Conservation (phyloP, 2,797 vertebrate species). For the Bovichtus variegatus region DNA sequence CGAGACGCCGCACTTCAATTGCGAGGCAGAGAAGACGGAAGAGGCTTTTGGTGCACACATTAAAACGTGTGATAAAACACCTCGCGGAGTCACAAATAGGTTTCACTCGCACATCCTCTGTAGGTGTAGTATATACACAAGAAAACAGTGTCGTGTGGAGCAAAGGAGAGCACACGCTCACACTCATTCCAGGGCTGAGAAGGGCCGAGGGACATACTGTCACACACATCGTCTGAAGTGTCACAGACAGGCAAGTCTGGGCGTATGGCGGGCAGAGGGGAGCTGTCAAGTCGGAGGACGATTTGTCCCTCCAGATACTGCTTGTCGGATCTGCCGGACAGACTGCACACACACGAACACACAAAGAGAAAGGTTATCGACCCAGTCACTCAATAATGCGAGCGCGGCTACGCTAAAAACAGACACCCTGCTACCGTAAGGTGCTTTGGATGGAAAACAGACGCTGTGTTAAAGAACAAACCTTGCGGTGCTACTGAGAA, state of each 20-base stretch:
- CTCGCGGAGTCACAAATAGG: constrained; percentile 39
- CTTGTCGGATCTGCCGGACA: constrained; percentile 53
- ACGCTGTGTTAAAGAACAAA: neutral
- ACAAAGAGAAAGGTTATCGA: constrained; percentile 48
- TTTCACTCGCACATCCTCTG: constrained; percentile 12
- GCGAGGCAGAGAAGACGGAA: constrained; percentile 22
- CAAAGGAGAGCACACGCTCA: constrained; percentile 13
- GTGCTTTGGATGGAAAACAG: constrained; percentile 13
- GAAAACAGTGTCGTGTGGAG: constrained; percentile 5
- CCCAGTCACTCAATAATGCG: constrained; percentile 40
- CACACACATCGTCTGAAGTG: constrained; percentile 69
- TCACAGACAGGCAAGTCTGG: constrained; percentile 67
- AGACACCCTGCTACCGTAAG: constrained; percentile 1
- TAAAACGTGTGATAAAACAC: constrained; percentile 51
- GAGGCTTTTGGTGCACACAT: constrained; percentile 36
- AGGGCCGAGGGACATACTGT: constrained; percentile 70
- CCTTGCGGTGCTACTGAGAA: neutral
- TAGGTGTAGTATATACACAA: neutral
- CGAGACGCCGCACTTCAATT: constrained; percentile 36
- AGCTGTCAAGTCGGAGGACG: constrained; percentile 65
- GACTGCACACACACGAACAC: neutral
- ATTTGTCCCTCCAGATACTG: constrained; percentile 67
- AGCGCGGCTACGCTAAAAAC: neutral
- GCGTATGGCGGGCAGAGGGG: constrained; percentile 63
- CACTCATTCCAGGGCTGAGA: constrained; percentile 30